These are phyloP conservation scores for Microtus oregoni DNA, from an alignment of 2,113 vertebrate genomes.

Conservation along the genomic window DNA sequence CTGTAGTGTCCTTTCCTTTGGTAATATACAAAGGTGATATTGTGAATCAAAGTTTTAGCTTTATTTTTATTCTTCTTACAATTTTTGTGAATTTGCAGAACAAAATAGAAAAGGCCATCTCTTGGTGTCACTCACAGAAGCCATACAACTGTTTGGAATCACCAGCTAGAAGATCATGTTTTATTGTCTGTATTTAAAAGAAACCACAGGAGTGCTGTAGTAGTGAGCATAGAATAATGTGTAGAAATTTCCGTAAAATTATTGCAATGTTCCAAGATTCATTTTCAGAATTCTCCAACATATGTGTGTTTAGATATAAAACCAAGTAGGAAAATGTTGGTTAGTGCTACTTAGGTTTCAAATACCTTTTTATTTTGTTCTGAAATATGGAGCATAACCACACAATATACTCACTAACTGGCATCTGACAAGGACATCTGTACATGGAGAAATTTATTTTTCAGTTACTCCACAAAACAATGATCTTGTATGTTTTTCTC, in stretches of 20 bases:
- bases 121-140: not conserved
- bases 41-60: not conserved
- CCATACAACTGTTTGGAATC: not conserved
- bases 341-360: constrained; percentile 18
- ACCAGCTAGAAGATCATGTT: not conserved
- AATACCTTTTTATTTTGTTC: not conserved
- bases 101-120: not conserved
- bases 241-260: not conserved
- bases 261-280: not conserved
- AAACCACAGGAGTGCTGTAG: not conserved
- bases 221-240: not conserved
- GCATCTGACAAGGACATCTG: not conserved
- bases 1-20: not conserved
- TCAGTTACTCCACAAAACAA: not conserved
- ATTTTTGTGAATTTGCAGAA: not conserved
- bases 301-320: not conserved
- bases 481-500: not conserved
- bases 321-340: not conserved
- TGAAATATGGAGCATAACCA: not conserved
- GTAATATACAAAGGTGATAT: not conserved
- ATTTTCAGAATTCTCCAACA: not conserved
- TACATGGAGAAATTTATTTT: not conserved
- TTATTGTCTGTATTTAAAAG: not conserved
- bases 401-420: rapidly evolving
- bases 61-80: not conserved